Evolutionary conservation across 1,140 invertebrate species (phyloP), one percentile per base, ranked within the genome.

Genomic region (Drosophila malerkotliana): DNA sequence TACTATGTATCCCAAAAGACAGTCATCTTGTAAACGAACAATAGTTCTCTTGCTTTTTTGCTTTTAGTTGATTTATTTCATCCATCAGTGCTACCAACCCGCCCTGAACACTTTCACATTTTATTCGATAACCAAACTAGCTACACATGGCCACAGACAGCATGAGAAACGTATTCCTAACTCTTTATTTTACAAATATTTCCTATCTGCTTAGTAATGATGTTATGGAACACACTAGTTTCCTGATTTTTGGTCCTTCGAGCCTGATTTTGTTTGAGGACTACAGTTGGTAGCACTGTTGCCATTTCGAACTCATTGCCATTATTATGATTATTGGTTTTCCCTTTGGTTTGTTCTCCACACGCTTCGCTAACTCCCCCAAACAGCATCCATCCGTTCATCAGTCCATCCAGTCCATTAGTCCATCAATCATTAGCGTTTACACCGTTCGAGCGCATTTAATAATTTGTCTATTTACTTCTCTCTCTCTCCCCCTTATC

Each of bases 401-500:
- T 28, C 12, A 37, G 51, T 37, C 57, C 47, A 45, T 30, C 30
- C 55, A 14, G 10, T 21, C 21, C 62, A 41, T 24, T 14, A 8
- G 18, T 15, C 34, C 64, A 69, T 68, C 41, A 37, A 60, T 62
- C 57, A 47, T 54, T 73, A 72, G 68, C 32, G 71, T 61, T 54
- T 73, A 73, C 37, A 63, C 56, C 47, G 44, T 73, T 73, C 32
- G 72, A 87, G 82, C 83, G 82, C 82, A 85, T 87, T 82, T 85
- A 85, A 85, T 85, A 85, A 88, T 82, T 85, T 85, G 82, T 87
- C 83, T 88, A 83, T 87, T 87, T 90, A 79, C 75, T 92, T 73
- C 76, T 79, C 66, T 83, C 47, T 67, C 64, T 71, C 52, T 54
- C 64, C 62, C 79, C 74, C 76, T 72, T 88, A 83, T 79, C 79